Percentiles rank a stretch among this genome's conserved stretches.
phyloP scores from a whole-genome alignment of 2,113 vertebrate species.

The Nyctibius bracteatus region DNA sequence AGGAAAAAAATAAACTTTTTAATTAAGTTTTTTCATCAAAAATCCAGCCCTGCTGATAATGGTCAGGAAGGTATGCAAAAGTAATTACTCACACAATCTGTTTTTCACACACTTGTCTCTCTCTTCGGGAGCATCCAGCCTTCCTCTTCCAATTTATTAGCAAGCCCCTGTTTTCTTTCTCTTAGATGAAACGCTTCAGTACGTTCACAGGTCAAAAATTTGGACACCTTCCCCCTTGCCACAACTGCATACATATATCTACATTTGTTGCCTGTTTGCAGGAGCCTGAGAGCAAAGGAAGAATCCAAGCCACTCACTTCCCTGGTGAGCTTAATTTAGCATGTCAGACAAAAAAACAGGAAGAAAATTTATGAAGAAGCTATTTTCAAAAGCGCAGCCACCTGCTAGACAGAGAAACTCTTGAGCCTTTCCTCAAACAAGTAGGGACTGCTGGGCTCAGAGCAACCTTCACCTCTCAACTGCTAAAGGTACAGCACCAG shows the following conservation, averaged over 20 bases:
- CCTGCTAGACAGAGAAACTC: slow-evolving; percentile 1
- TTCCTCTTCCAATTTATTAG: slow-evolving; percentile 65
- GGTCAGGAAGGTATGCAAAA: slow-evolving; percentile 68
- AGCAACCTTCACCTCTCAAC: neutral
- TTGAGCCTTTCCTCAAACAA: neutral
- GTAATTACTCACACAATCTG: slow-evolving; percentile 75
- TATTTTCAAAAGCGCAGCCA: slow-evolving; percentile 26
- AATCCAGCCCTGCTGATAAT: slow-evolving; percentile 70
- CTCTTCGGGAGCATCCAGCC: slow-evolving; percentile 17
- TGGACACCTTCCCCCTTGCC: neutral
- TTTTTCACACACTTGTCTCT: slow-evolving; percentile 51
- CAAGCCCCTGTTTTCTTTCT: slow-evolving; percentile 4
- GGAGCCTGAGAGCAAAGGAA: neutral
- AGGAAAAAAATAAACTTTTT: slow-evolving; percentile 65
- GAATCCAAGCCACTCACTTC: neutral
- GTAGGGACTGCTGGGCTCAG: neutral
- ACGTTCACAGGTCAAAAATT: neutral
- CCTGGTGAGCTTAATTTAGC: slow-evolving; percentile 42
- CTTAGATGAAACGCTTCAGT: neutral
- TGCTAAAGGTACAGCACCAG: neutral
- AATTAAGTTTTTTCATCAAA: slow-evolving; percentile 75
- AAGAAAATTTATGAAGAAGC: slow-evolving; percentile 26
- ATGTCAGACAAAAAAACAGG: slow-evolving; percentile 19
- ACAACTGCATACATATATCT: neutral
- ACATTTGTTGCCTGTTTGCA: neutral